These are phyloP conservation scores for Chymomyza caudatula DNA, from an alignment of 2,888 invertebrate species.

Conservation along the genomic window DNA sequence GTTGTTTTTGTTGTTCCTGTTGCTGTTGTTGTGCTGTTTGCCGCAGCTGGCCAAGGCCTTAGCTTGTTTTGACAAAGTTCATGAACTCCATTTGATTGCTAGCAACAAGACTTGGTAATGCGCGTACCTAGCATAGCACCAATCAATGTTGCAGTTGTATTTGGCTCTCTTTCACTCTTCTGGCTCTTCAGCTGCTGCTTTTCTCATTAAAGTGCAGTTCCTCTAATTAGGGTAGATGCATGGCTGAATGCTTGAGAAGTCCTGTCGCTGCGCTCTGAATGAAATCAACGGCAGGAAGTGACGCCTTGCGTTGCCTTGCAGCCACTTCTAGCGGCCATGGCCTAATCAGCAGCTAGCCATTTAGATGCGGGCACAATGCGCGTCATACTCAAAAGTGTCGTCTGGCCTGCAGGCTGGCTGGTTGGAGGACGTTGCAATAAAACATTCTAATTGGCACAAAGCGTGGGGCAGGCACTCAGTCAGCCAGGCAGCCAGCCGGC, in stretches of 20 bases:
- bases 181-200: conserved; percentile 4
- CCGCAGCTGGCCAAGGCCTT: conserved; percentile 36
- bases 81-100: conserved; percentile 36
- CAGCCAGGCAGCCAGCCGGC: not conserved
- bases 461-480: conserved; percentile 7
- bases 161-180: not conserved
- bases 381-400: conserved; percentile 38
- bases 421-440: conserved; percentile 33
- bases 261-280: conserved; percentile 27
- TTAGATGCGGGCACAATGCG: conserved; percentile 14
- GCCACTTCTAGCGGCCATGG: conserved; percentile 8
- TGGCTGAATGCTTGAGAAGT: conserved; percentile 1
- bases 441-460: conserved; percentile 59
- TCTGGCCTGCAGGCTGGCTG: not conserved
- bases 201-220: conserved; percentile 56
- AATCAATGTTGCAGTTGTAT: conserved; percentile 39
- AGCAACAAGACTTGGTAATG: not conserved
- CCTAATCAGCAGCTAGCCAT: conserved; percentile 34
- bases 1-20: conserved; percentile 33
- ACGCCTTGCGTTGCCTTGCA: conserved; percentile 8
- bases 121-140: not conserved
- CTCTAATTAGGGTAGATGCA: conserved; percentile 11
- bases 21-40: too few relatives aligned
- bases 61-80: conserved; percentile 32
- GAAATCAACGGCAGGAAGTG: conserved; percentile 62